Base-by-base conservation (phyloP, 1,140 invertebrate species). In the Eupeodes corollae region DNA sequence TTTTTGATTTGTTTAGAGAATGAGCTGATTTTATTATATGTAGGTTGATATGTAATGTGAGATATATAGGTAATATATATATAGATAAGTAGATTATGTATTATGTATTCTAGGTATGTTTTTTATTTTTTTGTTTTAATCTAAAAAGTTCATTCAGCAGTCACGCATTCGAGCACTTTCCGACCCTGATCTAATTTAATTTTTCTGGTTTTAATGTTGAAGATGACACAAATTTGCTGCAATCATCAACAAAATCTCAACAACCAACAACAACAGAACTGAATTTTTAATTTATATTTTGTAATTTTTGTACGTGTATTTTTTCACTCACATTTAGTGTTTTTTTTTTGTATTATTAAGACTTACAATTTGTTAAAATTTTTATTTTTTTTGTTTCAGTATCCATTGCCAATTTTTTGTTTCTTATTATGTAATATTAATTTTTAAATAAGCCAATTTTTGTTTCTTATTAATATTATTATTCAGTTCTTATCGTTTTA, bases 131-230 rank as follows among this genome's bases (percentile, higher is more conserved):
- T n/a, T n/a, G n/a, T n/a, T n/a, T 26, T 26, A 26, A 26, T 26
- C 3, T 26, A 26, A 26, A 26, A 26, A 42, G 11, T 42, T 42
- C 11, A 14, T 42, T 42, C 13, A 6, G 40, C 40, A 42, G 12
- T 42, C 40, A 18, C 16, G 39, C 6, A 42, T 42, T 18, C 3
- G 12, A 18, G 40, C 40, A 42, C 40, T 47, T 16, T 47, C 19
- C 46, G 46, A 47, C 46, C 46, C 46, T 47, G 46, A 47, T 47
- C 46, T 47, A 18, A 41, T 15, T 42, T n/a, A n/a, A 26, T 8
- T 26, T 26, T 26, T 26, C 8, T 26, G 3, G 3, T 26, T 26
- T 26, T 26, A 26, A 26, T 26, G 21, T 26, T 26, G 21, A 26
- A 26, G 21, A 26, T 26, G 21, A 26, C 21, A 26, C 21, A 26